Evolutionary conservation across 2,888 invertebrate species (phyloP).

Genomic region (Cryptus viduatorius): DNA sequence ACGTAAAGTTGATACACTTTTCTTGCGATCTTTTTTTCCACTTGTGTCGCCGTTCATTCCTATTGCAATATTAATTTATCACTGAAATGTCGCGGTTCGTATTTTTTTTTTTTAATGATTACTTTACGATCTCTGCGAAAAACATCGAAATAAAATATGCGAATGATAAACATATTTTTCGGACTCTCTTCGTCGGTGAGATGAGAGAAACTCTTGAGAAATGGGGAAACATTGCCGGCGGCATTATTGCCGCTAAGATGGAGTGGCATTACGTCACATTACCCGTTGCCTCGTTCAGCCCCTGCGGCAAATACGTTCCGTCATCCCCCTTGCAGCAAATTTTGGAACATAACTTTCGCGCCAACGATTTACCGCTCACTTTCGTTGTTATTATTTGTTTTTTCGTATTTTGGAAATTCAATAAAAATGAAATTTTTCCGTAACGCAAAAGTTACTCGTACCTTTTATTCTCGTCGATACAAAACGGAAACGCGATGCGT

Average conservation of each 20-base stretch:
- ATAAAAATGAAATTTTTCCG: not conserved
- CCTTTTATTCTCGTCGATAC: not conserved
- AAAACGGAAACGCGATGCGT: not conserved
- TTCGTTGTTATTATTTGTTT: too few relatives aligned
- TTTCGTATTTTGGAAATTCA: not conserved
- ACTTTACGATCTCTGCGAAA: not conserved
- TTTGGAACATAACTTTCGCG: too few relatives aligned
- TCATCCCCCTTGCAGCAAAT: not conserved
- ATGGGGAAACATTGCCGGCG: not conserved
- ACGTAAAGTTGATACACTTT: too few relatives aligned
- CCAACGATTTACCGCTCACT: too few relatives aligned
- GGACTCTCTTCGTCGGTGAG: not conserved
- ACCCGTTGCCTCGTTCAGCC: not conserved
- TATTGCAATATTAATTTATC: not conserved
- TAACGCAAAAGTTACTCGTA: not conserved
- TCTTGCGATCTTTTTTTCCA: not conserved
- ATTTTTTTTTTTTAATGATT: not conserved
- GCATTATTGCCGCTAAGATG: not conserved
- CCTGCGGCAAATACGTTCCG: not conserved
- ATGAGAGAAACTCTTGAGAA: not conserved
- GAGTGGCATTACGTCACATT: not conserved
- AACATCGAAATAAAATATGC: not conserved
- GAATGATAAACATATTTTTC: not conserved
- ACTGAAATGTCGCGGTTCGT: not conserved
- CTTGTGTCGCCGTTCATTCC: not conserved